Conservation (phyloP, 2,888 invertebrate species). For the Silvanus unidentatus region DNA sequence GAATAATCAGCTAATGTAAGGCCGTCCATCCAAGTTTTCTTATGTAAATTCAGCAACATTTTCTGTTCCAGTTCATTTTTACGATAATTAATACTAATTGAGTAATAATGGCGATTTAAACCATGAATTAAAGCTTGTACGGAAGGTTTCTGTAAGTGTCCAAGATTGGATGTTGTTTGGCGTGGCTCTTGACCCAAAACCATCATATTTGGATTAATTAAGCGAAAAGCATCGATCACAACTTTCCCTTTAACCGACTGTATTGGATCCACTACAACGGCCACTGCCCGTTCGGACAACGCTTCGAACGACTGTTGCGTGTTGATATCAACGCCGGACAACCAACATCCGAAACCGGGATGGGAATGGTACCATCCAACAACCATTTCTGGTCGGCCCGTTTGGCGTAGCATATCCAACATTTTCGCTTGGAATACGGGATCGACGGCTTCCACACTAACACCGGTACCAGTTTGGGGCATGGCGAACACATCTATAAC, state of each 20-base stretch:
- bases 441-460: constrained; percentile 99
- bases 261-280: constrained; percentile 98
- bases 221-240: constrained; percentile 98
- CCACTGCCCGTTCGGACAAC: constrained; percentile 94
- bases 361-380: constrained; percentile 96
- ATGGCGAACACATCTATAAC: constrained; percentile 99
- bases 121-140: constrained; percentile 99
- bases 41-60: constrained; percentile 97
- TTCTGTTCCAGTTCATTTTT: constrained; percentile 99
- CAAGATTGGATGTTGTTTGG: constrained; percentile 97
- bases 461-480: constrained; percentile 96
- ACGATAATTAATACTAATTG: constrained; percentile 98
- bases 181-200: constrained; percentile 97
- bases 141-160: constrained; percentile 97
- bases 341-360: constrained; percentile 99
- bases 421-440: constrained; percentile 99
- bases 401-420: constrained; percentile 97
- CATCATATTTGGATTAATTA: constrained; percentile 99
- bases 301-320: constrained; percentile 99
- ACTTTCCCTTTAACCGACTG: constrained; percentile 99
- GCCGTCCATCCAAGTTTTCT: constrained; percentile 98
- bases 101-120: constrained; percentile 97
- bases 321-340: constrained; percentile 98
- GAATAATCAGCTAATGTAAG: constrained; percentile 85
- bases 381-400: constrained; percentile 99